A percentile compares a stretch with the other conserved stretches of the same genome.
Evolutionary conservation across 2,113 vertebrate species (phyloP).

Genomic region (Mus pahari): DNA sequence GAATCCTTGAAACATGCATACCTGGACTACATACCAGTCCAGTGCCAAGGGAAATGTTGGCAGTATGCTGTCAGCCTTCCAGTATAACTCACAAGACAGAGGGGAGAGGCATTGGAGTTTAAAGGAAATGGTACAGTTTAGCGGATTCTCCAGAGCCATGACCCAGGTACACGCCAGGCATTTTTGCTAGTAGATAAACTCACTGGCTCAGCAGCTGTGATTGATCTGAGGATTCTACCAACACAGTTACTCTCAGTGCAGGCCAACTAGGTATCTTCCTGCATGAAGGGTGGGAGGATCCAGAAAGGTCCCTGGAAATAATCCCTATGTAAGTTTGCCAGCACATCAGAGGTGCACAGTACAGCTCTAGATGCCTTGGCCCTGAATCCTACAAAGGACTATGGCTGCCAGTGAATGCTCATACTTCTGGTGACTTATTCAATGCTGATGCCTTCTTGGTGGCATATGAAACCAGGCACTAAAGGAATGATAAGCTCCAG

Average conservation of each 20-base stretch:
- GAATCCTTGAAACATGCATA: neutral
- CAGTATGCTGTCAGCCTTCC: neutral
- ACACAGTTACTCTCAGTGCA: rapidly evolving
- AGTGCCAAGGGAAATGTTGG: neutral
- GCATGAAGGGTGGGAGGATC: no score
- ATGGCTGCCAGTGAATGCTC: rapidly evolving
- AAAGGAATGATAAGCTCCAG: rapidly evolving
- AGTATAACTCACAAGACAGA: neutral
- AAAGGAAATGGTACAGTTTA: neutral
- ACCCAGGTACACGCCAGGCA: neutral
- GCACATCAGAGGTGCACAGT: neutral
- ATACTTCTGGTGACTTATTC: no score
- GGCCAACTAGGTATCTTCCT: neutral
- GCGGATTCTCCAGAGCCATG: neutral
- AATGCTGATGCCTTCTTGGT: neutral
- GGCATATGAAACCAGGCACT: no score
- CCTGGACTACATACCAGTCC: rapidly evolving
- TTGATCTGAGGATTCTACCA: neutral
- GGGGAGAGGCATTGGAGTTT: neutral
- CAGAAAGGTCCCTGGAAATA: neutral
- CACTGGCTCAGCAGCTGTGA: rapidly evolving
- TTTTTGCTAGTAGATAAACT: neutral
- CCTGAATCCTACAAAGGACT: neutral
- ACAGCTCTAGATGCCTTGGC: neutral
- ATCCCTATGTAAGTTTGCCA: no score